Conservation (phyloP, 2,113 vertebrate species). For the Haemorhous mexicanus region DNA sequence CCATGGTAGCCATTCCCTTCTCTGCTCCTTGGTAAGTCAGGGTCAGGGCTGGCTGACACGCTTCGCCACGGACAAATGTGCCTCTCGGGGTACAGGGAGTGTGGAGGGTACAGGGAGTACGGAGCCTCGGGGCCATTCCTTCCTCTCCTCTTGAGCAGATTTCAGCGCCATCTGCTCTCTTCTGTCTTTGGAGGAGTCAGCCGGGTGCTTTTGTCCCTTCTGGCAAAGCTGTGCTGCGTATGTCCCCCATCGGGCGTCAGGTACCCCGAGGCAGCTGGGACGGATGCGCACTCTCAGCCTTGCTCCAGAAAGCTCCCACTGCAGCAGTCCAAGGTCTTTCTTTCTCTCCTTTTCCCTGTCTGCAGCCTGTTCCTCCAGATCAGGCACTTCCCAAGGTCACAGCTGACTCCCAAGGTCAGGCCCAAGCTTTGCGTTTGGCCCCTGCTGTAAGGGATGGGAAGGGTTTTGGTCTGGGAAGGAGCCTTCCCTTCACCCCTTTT, state of each 20-base stretch:
- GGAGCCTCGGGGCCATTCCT: constrained; percentile 34
- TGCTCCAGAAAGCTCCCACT: constrained; percentile 2
- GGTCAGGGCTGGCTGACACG: neutral
- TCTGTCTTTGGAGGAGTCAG: constrained; percentile 34
- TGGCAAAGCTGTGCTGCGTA: constrained; percentile 23
- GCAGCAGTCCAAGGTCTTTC: neutral
- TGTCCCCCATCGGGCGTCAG: neutral
- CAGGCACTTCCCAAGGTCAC: constrained; percentile 17
- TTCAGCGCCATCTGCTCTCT: constrained; percentile 42
- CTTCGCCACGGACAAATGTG: neutral
- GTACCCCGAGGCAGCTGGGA: neutral
- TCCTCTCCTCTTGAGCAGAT: constrained; percentile 40
- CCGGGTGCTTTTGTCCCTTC: neutral
- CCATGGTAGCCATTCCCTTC: neutral
- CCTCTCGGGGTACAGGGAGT: neutral
- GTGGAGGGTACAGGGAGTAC: neutral
- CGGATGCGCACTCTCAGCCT: neutral
- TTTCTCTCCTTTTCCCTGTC: neutral
- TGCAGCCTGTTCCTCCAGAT: neutral
- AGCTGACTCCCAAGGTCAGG: neutral
- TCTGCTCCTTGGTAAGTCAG: neutral
- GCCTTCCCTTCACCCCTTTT: neutral
- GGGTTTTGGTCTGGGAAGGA: neutral
- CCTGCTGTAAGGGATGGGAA: neutral
- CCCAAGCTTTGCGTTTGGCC: neutral